A percentile compares a stretch with the other conserved stretches of the same genome.
Conservation (phyloP, 1,140 invertebrate species). For the Megalonaias nervosa region DNA sequence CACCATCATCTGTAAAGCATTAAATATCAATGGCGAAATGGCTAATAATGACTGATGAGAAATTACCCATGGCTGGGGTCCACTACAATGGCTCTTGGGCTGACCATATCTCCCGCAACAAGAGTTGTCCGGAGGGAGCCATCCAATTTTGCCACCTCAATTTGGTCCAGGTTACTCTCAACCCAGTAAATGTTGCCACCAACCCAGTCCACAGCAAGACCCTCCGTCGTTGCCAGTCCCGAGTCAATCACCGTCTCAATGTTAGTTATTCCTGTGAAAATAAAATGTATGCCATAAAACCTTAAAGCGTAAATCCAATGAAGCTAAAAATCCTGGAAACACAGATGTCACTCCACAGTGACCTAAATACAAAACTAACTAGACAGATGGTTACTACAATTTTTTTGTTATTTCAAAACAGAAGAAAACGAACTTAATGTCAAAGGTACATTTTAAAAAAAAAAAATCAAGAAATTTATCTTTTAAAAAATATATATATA, state of each 20-base stretch:
- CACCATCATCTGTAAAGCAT: too few relatives aligned
- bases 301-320: background rate
- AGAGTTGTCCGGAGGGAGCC: conserved; percentile 85
- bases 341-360: background rate
- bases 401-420: too few relatives aligned
- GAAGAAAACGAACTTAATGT: too few relatives aligned
- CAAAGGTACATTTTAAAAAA: too few relatives aligned
- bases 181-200: conserved; percentile 97
- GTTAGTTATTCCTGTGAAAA: conserved; percentile 78
- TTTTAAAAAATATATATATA: too few relatives aligned
- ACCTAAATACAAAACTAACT: too few relatives aligned
- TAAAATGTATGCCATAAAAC: background rate
- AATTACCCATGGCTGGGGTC: conserved; percentile 83
- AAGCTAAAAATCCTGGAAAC: background rate
- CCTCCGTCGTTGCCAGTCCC: conserved; percentile 87
- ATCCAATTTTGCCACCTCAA: conserved; percentile 89
- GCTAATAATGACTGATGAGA: too few relatives aligned
- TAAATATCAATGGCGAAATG: too few relatives aligned
- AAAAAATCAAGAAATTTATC: too few relatives aligned
- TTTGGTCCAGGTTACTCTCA: conserved; percentile 89
- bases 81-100: conserved; percentile 87
- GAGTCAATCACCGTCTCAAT: conserved; percentile 87
- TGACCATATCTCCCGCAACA: conserved; percentile 88
- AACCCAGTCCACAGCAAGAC: conserved; percentile 98
- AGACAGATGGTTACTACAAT: too few relatives aligned